phyloP scores from a whole-genome alignment of 2,797 vertebrate genomes.

The Sebastolobus alascanus region DNA sequence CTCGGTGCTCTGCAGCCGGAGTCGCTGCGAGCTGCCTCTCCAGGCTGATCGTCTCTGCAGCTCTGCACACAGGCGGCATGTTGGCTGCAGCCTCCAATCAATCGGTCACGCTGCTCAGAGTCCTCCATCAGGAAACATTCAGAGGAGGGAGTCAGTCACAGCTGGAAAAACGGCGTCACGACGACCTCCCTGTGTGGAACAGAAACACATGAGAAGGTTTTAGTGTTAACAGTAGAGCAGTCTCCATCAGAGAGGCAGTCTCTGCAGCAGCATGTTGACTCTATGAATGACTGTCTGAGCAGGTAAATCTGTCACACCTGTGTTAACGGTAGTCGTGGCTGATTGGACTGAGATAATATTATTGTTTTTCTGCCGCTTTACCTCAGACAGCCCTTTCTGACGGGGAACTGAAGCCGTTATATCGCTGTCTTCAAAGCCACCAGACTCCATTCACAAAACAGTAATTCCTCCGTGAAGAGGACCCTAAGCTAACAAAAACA shows the following conservation, averaged over 20 bases:
- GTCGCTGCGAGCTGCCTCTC: neutral
- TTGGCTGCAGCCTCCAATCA: constrained; percentile 11
- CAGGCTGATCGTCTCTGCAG: neutral
- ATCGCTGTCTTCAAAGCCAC: no score
- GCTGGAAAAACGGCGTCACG: neutral
- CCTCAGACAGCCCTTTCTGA: no score
- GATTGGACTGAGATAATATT: neutral
- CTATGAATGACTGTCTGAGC: constrained; percentile 12
- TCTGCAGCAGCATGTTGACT: neutral
- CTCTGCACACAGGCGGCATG: neutral
- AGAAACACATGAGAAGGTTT: neutral
- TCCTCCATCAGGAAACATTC: neutral
- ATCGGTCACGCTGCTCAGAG: constrained; percentile 14
- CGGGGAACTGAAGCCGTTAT: no score
- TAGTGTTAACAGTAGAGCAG: neutral
- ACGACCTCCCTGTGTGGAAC: neutral
- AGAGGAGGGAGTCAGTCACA: neutral
- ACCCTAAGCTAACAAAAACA: no score
- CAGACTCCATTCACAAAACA: no score
- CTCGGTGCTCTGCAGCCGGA: neutral
- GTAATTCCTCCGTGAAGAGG: no score
- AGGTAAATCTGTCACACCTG: constrained; percentile 36
- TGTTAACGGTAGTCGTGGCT: constrained; percentile 14
- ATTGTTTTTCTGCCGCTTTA: no score
- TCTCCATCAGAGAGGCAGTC: neutral